phyloP scores from a whole-genome alignment of 2,113 vertebrate genomes.

The Leptocoma aspasia region DNA sequence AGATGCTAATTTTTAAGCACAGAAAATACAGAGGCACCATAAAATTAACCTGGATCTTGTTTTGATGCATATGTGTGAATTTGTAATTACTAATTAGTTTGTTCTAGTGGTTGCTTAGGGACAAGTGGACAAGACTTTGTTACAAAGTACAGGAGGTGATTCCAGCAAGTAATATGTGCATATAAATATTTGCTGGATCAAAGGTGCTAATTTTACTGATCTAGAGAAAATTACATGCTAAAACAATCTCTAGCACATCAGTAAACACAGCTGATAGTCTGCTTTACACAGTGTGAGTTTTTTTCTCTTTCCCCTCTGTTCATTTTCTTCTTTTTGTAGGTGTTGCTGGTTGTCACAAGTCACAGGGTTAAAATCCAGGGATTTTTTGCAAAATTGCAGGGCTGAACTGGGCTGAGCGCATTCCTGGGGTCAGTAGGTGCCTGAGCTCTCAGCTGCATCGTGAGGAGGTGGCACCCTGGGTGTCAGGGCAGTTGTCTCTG shows the following conservation, averaged over 20 bases:
- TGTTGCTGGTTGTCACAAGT: not conserved
- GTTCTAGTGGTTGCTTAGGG: slow-evolving; percentile 5
- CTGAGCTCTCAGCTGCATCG: accelerated
- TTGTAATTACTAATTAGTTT: not conserved
- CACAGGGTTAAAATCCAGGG: not conserved
- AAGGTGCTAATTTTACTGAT: not conserved
- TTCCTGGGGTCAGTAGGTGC: not conserved
- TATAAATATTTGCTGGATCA: slow-evolving; percentile 8
- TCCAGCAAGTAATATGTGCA: not conserved
- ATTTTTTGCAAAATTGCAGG: not conserved
- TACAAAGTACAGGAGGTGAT: not conserved
- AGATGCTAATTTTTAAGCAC: not conserved
- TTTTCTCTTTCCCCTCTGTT: too few species aligned
- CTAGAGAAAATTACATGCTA: not conserved
- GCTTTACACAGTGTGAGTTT: accelerated
- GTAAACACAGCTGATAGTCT: not conserved
- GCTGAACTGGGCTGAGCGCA: not conserved
- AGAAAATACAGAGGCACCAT: not conserved
- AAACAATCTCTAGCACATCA: not conserved
- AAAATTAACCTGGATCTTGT: not conserved
- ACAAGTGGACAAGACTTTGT: not conserved
- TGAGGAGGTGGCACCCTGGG: not conserved
- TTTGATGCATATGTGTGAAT: not conserved
- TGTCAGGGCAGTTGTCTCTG: not conserved
- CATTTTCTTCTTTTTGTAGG: not conserved